These are phyloP conservation scores for Platyscapa corneri DNA, from an alignment of 1,140 invertebrate genomes.

Conservation along the genomic window DNA sequence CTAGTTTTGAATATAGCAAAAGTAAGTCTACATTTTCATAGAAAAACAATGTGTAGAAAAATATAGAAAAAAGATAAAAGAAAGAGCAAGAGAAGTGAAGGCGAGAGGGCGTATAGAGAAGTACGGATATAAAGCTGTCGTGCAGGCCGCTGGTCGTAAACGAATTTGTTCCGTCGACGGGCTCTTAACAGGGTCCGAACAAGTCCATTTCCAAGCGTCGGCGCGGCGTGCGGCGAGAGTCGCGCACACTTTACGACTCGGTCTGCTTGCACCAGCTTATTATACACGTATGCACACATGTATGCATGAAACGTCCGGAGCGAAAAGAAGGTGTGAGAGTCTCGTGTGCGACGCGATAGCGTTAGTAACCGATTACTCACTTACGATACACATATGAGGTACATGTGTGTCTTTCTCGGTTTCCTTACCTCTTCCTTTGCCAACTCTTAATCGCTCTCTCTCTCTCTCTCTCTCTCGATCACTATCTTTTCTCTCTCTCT, in stretches of 20 bases:
- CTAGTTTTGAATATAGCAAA: too few relatives aligned
- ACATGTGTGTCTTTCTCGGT: not conserved
- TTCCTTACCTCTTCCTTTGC: not conserved
- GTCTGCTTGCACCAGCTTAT: conserved; percentile 20
- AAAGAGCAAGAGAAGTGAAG: not conserved
- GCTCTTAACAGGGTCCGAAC: conserved; percentile 42
- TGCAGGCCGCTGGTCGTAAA: conserved; percentile 52
- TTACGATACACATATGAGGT: conserved; percentile 24
- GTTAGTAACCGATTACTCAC: conserved; percentile 38
- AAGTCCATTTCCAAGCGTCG: conserved; percentile 34
- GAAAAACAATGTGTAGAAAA: too few relatives aligned
- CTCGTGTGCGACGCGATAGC: conserved; percentile 21
- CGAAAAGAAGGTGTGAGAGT: conserved; percentile 4
- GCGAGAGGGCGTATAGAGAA: conserved; percentile 1
- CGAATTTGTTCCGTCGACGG: conserved; percentile 56
- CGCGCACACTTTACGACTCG: conserved; percentile 42
- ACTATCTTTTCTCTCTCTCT: too few relatives aligned
- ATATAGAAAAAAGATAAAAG: too few relatives aligned
- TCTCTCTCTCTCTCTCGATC: not conserved
- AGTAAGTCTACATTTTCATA: too few relatives aligned
- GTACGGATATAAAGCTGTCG: conserved; percentile 49
- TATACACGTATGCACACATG: conserved; percentile 11
- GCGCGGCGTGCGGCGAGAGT: conserved; percentile 4
- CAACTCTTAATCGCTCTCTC: not conserved
- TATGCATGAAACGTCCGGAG: not conserved